Evolutionary conservation across 2,888 invertebrate genomes (phyloP).

Genomic region (Teinopalpus imperialis): DNA sequence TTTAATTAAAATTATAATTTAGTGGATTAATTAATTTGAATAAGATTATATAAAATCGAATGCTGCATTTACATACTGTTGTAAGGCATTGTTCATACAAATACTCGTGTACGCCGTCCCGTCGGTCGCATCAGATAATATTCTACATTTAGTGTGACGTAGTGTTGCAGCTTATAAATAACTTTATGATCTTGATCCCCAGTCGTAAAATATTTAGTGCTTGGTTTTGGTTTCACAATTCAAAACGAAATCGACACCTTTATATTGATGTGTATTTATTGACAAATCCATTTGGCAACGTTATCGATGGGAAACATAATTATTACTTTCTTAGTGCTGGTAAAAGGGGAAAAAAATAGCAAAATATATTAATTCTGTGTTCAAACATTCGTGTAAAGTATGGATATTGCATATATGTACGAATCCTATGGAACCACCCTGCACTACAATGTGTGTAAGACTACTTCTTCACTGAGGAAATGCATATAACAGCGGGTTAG

Average conservation of each 20-base stretch:
- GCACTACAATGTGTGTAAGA: no score
- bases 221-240: neutral
- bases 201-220: conserved; percentile 10
- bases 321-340: no score
- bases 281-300: neutral
- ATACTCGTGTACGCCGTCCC: conserved; percentile 41
- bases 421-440: no score
- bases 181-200: conserved; percentile 26
- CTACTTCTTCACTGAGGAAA: no score
- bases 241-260: conserved; percentile 6
- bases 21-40: conserved; percentile 31
- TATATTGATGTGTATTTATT: neutral
- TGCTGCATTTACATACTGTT: conserved; percentile 44
- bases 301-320: neutral
- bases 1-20: conserved; percentile 18
- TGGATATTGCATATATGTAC: no score
- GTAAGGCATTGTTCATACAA: conserved; percentile 54
- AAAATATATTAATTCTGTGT: no score
- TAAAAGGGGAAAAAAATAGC: no score
- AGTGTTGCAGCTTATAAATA: conserved; percentile 30
- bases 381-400: no score
- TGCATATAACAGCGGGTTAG: no score
- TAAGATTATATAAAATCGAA: no score
- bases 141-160: conserved; percentile 37
- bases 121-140: conserved; percentile 48